These are phyloP conservation scores for Ceratina calcarata DNA, from an alignment of 1,140 invertebrate genomes.

Conservation along the genomic window DNA sequence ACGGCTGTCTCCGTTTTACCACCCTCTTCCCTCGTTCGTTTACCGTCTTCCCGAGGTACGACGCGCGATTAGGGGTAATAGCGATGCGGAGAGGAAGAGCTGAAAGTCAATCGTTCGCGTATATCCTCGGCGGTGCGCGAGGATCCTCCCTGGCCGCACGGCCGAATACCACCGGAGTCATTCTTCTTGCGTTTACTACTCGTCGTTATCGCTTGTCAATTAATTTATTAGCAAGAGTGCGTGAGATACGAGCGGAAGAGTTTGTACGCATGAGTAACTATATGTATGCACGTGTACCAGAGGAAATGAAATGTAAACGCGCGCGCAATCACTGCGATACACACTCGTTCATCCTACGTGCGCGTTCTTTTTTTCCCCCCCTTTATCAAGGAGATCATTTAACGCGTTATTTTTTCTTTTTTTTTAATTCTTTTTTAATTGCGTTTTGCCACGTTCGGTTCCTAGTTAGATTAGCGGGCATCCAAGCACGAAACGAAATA, in stretches of 20 bases:
- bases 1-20: not conserved
- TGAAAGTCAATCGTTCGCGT: too few species aligned
- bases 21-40: not conserved
- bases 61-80: too few species aligned
- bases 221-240: conserved; percentile 39
- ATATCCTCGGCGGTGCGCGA: not conserved
- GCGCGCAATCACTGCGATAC: conserved; percentile 5
- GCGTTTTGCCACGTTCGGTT: conserved; percentile 33
- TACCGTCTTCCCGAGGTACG: too few species aligned
- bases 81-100: too few species aligned
- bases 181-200: conserved; percentile 34
- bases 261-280: not conserved
- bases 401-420: conserved; percentile 1
- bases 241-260: not conserved
- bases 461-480: conserved; percentile 48
- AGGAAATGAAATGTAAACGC: not conserved
- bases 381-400: conserved; percentile 28
- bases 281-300: not conserved
- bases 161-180: conserved; percentile 7
- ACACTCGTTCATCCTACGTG: not conserved
- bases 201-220: conserved; percentile 38
- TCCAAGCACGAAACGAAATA: not conserved
- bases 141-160: not conserved
- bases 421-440: too few species aligned
- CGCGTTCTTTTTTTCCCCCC: not conserved